These are phyloP conservation scores for Augochlora pura DNA, from an alignment of 1,140 invertebrate species.

Conservation along the genomic window DNA sequence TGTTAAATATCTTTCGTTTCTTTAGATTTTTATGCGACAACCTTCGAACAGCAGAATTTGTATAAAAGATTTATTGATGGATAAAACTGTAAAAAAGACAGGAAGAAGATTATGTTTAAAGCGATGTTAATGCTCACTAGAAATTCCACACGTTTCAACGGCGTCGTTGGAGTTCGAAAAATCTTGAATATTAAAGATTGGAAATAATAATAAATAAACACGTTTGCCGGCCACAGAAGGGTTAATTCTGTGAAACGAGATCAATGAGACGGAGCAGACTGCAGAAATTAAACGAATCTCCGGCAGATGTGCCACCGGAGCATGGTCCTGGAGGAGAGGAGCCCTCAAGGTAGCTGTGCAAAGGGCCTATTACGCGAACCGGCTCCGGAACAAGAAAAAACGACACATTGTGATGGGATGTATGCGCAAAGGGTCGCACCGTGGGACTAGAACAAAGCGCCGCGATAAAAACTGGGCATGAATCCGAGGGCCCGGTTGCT, in stretches of 20 bases:
- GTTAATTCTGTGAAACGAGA: background rate
- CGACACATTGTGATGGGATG: conserved; percentile 75
- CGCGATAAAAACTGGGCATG: conserved; percentile 76
- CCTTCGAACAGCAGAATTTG: no score
- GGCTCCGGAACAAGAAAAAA: conserved; percentile 74
- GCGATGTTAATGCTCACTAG: no score
- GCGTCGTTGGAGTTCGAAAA: no score
- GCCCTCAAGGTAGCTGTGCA: conserved; percentile 48
- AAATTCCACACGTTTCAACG: no score
- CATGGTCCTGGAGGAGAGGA: conserved; percentile 37
- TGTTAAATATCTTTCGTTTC: no score
- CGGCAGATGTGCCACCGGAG: conserved; percentile 8
- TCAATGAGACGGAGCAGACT: background rate
- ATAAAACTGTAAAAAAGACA: no score
- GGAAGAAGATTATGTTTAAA: no score
- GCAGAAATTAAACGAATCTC: conserved; percentile 9
- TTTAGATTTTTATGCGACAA: no score
- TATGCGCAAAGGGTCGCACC: conserved; percentile 68
- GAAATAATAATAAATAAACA: no score
- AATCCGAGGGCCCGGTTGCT: conserved; percentile 62
- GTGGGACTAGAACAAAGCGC: conserved; percentile 77
- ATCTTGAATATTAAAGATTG: no score
- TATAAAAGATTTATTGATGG: no score
- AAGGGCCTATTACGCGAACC: conserved; percentile 58
- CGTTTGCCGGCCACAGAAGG: no score